Evolutionary conservation across 1,140 invertebrate species (phyloP), one percentile per base, ranked within the genome.

Genomic region (Paraescarpia echinospica): DNA sequence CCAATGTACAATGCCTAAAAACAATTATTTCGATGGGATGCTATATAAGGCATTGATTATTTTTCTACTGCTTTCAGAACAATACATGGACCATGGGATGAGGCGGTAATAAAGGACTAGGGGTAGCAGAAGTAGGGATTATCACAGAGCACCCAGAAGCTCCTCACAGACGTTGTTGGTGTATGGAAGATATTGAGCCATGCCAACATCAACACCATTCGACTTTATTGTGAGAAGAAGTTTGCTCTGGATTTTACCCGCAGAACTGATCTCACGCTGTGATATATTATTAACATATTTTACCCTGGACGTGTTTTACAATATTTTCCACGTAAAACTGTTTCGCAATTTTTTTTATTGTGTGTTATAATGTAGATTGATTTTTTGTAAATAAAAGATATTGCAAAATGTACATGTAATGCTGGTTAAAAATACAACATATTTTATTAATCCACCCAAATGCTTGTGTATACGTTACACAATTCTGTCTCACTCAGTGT

Each of bases 21-120:
- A 90, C 12, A 41, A 12, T 4, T 41, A 41, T 41, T 41, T 41
- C 4, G 41, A 41, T 41, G 41, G 41, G 12, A 2, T 33, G 41
- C 31, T 8, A 18, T 9, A 22, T 33, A 89, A 51, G 89, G 12
- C 41, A 41, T 41, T 41, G 4, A 41, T 6, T 41, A 41, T 41
- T 41, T n/a, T 41, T 41, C 41, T 93, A 59, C 89, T 94, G 93
- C 93, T 94, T 95, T 93, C 93, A 96, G 96, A 92, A 99, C 98
- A 96, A 99, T 99, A 94, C 98, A 99, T 96, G 98, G 98, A 1
- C 98, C 98, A 8, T 99, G 98, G 98, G 98, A 99, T 96, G 98
- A 99, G 95, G 98, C 98, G 88, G 93, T 94, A 12, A 95, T 95
- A 22, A 93, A 91, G 59, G 92, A 92, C 33, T 92, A 59, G 18